These are phyloP conservation scores for Prionailurus bengalensis DNA, from an alignment of 2,113 vertebrate species.

Conservation along the genomic window DNA sequence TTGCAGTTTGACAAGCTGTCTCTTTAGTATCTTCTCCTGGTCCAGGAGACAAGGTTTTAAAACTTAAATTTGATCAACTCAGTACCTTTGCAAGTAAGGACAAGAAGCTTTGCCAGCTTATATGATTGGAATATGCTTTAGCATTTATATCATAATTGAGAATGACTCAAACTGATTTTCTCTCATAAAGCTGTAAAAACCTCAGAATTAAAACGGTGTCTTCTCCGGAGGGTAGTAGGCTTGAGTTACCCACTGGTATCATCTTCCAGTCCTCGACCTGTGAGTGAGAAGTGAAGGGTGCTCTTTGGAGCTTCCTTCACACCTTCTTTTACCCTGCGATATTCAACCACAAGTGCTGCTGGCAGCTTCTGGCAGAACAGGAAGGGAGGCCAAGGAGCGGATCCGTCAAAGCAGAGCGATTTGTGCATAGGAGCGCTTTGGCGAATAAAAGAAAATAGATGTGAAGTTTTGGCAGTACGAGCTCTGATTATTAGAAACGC, in stretches of 20 bases:
- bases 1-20: slow-evolving; percentile 1
- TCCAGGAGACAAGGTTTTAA: slow-evolving; percentile 50
- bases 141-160: slow-evolving; percentile 45
- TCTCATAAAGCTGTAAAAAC: slow-evolving; percentile 45
- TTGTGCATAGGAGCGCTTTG: not conserved
- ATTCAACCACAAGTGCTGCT: not conserved
- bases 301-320: fast-evolving
- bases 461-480: not conserved
- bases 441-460: slow-evolving; percentile 36
- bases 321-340: not conserved
- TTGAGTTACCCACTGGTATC: not conserved
- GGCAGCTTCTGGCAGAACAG: not conserved
- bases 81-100: slow-evolving; percentile 10
- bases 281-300: not conserved
- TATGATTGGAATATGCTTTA: slow-evolving; percentile 25
- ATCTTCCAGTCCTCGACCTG: not conserved
- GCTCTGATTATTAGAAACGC: not conserved
- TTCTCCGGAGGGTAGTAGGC: not conserved
- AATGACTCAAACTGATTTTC: slow-evolving; percentile 58
- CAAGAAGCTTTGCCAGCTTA: slow-evolving; percentile 6
- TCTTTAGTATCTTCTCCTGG: slow-evolving; percentile 43
- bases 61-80: slow-evolving; percentile 60
- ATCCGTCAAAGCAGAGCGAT: not conserved
- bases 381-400: not conserved
- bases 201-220: slow-evolving; percentile 48